Conservation (phyloP, 30 jellyfish, hydroid and myxozoan species). For the Hydractinia symbiolongicarpus region DNA sequence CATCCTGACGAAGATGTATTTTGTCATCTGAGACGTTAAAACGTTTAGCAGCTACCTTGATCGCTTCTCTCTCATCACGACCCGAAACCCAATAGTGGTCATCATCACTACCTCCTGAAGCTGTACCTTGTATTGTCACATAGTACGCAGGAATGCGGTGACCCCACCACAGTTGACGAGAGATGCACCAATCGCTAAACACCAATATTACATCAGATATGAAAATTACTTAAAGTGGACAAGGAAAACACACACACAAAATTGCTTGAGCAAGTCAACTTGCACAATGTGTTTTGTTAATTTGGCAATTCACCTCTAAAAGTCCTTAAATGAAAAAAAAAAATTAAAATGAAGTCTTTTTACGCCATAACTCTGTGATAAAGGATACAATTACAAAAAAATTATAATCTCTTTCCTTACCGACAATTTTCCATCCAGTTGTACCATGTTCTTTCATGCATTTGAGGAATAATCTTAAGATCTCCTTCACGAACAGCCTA, state of each 20-base stretch:
- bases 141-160: slow-evolving; percentile 98
- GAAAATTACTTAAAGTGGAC: background rate
- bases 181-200: slow-evolving; percentile 95
- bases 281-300: no score
- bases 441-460: slow-evolving; percentile 96
- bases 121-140: slow-evolving; percentile 57
- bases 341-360: no score
- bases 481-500: slow-evolving; percentile 92
- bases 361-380: no score
- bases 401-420: slow-evolving; percentile 11
- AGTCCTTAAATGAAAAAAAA: no score
- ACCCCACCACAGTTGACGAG: slow-evolving; percentile 99
- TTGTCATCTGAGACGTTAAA: slow-evolving; percentile 71
- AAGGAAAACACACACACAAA: background rate
- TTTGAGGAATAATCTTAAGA: slow-evolving; percentile 78
- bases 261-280: background rate
- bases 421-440: slow-evolving; percentile 99
- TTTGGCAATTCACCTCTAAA: no score
- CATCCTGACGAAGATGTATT: slow-evolving; percentile 80
- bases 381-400: no score
- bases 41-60: slow-evolving; percentile 61
- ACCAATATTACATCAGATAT: background rate
- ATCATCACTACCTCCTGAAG: slow-evolving; percentile 54
- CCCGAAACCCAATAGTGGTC: slow-evolving; percentile 93
- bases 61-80: slow-evolving; percentile 80